Evolutionary conservation across 2,797 vertebrate species (phyloP).

Genomic region (Buceros bicornis): DNA sequence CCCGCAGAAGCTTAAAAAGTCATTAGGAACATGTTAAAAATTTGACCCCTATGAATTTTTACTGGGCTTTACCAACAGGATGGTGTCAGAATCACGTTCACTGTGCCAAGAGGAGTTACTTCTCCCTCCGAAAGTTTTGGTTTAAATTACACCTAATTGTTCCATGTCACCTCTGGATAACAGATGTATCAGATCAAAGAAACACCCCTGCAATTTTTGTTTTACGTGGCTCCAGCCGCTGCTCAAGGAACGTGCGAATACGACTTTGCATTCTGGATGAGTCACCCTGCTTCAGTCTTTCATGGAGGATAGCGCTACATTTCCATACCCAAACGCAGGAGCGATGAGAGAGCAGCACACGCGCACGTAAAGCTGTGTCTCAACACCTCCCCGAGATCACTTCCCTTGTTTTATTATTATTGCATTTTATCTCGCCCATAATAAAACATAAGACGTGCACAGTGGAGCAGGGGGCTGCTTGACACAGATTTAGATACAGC

Average conservation of each 20-base stretch:
- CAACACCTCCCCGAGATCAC: neutral
- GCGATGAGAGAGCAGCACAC: neutral
- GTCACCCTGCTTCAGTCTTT: slow-evolving; percentile 23
- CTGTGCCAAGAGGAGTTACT: neutral
- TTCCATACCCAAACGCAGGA: neutral
- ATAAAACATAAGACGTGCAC: slow-evolving; percentile 50
- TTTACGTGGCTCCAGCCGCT: neutral
- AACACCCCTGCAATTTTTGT: slow-evolving; percentile 17
- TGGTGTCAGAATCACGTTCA: neutral
- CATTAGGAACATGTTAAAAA: neutral
- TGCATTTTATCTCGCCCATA: slow-evolving; percentile 4
- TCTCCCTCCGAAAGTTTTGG: neutral
- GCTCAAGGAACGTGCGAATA: slow-evolving; percentile 11
- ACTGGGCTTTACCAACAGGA: neutral
- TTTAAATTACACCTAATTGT: neutral
- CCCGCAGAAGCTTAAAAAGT: neutral
- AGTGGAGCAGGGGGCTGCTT: neutral
- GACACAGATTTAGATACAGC: slow-evolving; percentile 39
- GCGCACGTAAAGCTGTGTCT: neutral
- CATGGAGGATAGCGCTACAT: neutral
- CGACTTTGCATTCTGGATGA: slow-evolving; percentile 28
- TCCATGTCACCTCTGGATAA: neutral
- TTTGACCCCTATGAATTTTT: neutral
- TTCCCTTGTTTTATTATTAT: neutral
- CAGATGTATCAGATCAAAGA: slow-evolving; percentile 27